phyloP scores from a whole-genome alignment of 2,113 vertebrate genomes.

The Serranochromis macrocephalus region DNA sequence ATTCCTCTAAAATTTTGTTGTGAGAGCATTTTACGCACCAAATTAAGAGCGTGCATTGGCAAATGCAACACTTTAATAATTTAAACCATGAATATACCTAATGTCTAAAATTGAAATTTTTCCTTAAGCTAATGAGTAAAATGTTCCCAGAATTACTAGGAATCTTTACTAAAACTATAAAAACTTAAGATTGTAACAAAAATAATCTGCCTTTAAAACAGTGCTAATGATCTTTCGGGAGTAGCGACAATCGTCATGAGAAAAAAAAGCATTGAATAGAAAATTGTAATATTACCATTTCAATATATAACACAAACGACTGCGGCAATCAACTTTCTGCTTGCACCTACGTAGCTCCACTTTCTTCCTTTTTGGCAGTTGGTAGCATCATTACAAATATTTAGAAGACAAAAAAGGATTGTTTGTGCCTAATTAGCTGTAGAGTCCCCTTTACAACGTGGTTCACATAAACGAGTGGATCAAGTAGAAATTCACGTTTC shows the following conservation, averaged over 20 bases:
- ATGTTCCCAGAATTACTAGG: background rate
- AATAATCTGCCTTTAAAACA: background rate
- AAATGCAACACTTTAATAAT: background rate
- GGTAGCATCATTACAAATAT: slow-evolving; percentile 76
- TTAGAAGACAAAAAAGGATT: slow-evolving; percentile 75
- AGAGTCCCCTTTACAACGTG: slow-evolving; percentile 61
- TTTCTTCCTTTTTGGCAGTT: slow-evolving; percentile 35
- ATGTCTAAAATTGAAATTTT: background rate
- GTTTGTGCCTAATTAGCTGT: slow-evolving; percentile 64
- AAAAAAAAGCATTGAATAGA: background rate
- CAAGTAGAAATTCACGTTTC: background rate
- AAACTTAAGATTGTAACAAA: background rate
- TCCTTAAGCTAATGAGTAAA: background rate
- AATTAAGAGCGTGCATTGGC: background rate
- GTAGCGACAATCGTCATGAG: background rate
- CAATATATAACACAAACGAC: background rate
- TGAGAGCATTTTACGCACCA: background rate
- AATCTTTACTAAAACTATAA: background rate
- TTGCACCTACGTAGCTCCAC: background rate
- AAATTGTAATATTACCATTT: background rate
- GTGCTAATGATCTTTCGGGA: background rate
- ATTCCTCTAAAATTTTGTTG: background rate
- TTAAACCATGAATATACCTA: background rate
- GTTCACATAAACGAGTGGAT: background rate
- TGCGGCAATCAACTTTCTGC: background rate